A percentile compares a stretch with the other conserved stretches of the same genome.
These are phyloP conservation scores for Eulemur rufifrons DNA, from an alignment of 2,113 vertebrate genomes.

Conservation along the genomic window DNA sequence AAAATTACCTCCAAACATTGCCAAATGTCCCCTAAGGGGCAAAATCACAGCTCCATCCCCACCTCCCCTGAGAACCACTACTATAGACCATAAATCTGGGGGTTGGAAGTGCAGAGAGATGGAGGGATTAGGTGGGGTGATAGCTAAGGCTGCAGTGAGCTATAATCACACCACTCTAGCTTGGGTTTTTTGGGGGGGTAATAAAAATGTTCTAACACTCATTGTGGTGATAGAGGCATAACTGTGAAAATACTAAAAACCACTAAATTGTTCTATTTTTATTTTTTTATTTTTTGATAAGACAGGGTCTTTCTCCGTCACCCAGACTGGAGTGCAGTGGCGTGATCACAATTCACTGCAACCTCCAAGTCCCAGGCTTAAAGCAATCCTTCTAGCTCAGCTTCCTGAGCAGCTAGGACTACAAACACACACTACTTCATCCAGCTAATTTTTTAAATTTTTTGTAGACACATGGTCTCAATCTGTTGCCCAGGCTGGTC, in stretches of 20 bases:
- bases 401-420: too few species aligned
- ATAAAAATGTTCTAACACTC: not conserved
- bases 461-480: not conserved
- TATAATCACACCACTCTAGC: too few species aligned
- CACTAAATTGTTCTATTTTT: not conserved
- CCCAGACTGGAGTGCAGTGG: too few species aligned
- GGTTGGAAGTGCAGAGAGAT: not conserved
- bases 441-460: not conserved
- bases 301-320: too few species aligned
- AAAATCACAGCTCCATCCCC: not conserved
- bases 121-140: not conserved
- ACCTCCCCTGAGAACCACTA: not conserved
- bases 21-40: not conserved
- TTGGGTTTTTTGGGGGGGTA: not conserved
- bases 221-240: not conserved
- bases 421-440: too few species aligned
- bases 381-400: too few species aligned
- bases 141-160: not conserved
- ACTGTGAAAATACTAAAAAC: not conserved
- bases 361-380: too few species aligned
- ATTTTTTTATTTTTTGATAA: too few species aligned
- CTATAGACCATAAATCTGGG: not conserved
- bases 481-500: not conserved
- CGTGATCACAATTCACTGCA: too few species aligned
- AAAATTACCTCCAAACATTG: not conserved